Percentiles rank a stretch among this genome's conserved stretches.
phyloP scores from a whole-genome alignment of 1,140 invertebrate species.

The Aplysia californica region DNA sequence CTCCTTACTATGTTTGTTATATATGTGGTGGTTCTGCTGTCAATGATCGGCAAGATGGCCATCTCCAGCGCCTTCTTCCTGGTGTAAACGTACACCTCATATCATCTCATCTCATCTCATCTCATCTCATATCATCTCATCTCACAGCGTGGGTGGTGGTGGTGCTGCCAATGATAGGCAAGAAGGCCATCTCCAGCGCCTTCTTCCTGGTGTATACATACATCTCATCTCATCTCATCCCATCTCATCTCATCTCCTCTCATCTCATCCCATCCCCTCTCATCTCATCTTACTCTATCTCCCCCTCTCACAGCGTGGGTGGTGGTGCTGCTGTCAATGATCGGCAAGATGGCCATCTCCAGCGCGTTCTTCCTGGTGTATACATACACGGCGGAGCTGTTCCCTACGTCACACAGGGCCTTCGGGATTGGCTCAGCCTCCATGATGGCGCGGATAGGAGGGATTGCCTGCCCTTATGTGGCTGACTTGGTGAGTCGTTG shows the following conservation, averaged over 20 bases:
- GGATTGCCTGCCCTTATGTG: slow-evolving; percentile 76
- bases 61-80: slow-evolving; percentile 15
- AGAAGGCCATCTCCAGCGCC: slow-evolving; percentile 19
- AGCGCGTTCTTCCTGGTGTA: slow-evolving; percentile 71
- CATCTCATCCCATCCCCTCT: no score
- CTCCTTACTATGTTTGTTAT: no score
- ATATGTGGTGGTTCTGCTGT: slow-evolving; percentile 14
- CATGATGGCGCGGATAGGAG: slow-evolving; percentile 80
- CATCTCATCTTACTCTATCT: no score
- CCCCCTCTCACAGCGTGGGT: slow-evolving; percentile 6
- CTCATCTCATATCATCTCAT: no score
- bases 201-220: slow-evolving; percentile 77
- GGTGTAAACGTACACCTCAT: slow-evolving; percentile 84
- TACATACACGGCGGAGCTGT: slow-evolving; percentile 84
- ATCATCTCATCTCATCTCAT: no score
- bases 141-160: slow-evolving; percentile 3
- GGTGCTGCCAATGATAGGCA: slow-evolving; percentile 36
- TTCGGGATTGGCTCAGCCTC: slow-evolving; percentile 84
- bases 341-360: slow-evolving; percentile 30
- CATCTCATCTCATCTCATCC: no score
- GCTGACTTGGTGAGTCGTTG: slow-evolving; percentile 40
- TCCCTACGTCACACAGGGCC: slow-evolving; percentile 85
- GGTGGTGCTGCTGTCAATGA: slow-evolving; percentile 30
- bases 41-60: slow-evolving; percentile 36
- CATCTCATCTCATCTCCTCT: no score